Conservation (phyloP, 1,140 invertebrate genomes). For the Cecropterus lyciades region DNA sequence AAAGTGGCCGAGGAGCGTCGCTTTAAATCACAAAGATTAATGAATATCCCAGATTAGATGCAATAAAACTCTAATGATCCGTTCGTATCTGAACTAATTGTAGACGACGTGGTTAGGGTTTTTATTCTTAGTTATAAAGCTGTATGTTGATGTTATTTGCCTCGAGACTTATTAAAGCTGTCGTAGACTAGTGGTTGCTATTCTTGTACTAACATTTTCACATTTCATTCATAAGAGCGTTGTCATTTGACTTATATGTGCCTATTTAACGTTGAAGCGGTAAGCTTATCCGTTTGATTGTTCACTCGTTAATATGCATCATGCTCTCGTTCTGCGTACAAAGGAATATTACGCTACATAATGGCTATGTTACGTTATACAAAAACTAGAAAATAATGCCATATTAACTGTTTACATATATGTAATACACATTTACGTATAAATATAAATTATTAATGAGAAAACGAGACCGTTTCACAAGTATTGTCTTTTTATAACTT, state of each 20-base stretch:
- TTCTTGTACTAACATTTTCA: slow-evolving; percentile 32
- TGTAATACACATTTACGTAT: too few relatives aligned
- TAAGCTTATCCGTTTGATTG: slow-evolving; percentile 31
- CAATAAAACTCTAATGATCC: slow-evolving; percentile 50
- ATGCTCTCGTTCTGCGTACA: slow-evolving; percentile 35
- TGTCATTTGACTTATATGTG: slow-evolving; percentile 33
- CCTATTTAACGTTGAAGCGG: slow-evolving; percentile 36
- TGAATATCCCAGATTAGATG: slow-evolving; percentile 60
- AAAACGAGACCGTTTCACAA: too few relatives aligned
- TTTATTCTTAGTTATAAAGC: slow-evolving; percentile 24
- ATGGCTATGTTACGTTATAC: slow-evolving; percentile 26
- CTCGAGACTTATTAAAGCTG: slow-evolving; percentile 14
- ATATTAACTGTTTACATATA: not conserved
- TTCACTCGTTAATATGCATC: slow-evolving; percentile 37
- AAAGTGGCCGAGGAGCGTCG: slow-evolving; percentile 54
- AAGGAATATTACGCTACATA: slow-evolving; percentile 23
- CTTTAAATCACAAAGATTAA: slow-evolving; percentile 63
- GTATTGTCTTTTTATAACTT: too few relatives aligned
- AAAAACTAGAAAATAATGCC: slow-evolving; percentile 10
- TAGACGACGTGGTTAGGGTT: slow-evolving; percentile 18
- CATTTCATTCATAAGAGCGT: slow-evolving; percentile 24
- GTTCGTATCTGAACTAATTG: slow-evolving; percentile 26
- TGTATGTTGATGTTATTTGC: slow-evolving; percentile 11
- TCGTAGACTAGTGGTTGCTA: too few relatives aligned
- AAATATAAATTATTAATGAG: too few relatives aligned